Base-by-base conservation (phyloP, 2,888 invertebrate genomes). In the Liposcelis brunnea region DNA sequence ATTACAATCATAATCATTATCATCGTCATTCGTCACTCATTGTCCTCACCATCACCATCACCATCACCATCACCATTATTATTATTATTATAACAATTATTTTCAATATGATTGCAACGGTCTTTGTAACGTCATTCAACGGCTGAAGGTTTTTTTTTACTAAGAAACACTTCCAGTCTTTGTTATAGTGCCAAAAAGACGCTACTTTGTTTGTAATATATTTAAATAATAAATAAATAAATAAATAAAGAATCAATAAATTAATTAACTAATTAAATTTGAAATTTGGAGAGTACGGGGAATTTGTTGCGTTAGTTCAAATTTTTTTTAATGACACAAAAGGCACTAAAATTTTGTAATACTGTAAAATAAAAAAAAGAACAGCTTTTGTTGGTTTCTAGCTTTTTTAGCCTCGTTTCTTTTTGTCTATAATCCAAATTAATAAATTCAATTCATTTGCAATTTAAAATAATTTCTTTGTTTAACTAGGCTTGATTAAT, bases 151-250 rank as follows among this genome's bases (percentile, higher is more conserved):
- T 40, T 40, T 40, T 40, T 18, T 40, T 10, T 18, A 35, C 12
- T 6, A 40, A 40, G 19, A 40, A 18, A 40, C 7, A 40, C 19
- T 40, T 40, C 40, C 40, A 40, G 40, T 40, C 40, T 19, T 40
- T 40, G 40, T 40, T 40, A 40, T 40, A 40, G 40, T 40, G 40
- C 40, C 40, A 40, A 40, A 26, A 40, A 40, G 40, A 40, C 40
- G 40, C 40, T 40, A 40, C 40, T 40, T 40, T 40, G 40, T 40
- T 40, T 40, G 40, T 40, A 40, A 40, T 40, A 40, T 40, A 40
- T 19, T 19, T 35, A 35, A 40, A 18, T 18, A 40, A 40, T 40
- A 5, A 8, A 19, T 40, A 19, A 40, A 19, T 18, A 19, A 40
- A 40, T n/a, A 19, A 26, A 8, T 26, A 26, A 26, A 26, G 4